Base-by-base conservation (phyloP, 2,113 vertebrate genomes). In the Misgurnus anguillicaudatus region DNA sequence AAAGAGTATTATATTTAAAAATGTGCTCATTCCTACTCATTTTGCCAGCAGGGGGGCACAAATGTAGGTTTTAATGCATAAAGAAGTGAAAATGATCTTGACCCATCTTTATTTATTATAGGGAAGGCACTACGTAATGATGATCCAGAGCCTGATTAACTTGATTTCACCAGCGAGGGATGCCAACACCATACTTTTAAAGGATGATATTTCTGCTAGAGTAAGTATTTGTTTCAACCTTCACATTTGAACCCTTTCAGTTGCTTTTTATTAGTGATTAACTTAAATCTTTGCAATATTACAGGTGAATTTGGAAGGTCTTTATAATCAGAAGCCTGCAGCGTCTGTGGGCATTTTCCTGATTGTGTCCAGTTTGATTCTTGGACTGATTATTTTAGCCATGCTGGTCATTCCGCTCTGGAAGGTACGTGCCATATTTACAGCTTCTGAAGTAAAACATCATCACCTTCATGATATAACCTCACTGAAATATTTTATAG, bases 241-340 rank as follows among this genome's bases (percentile, higher is more conserved):
- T 45, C 6, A 17, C 24, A 66, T 53, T 21, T 24, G 17, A 17
- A 57, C 6, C 4, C 4, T 69, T 41, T 45, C 11, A 55, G 38
- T 2, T 71, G 38, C 70, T 17, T 47, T 53, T 53, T 13, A 3
- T 16, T 51, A 16, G 39, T 24, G 41, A 62, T 53, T 47, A 24
- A 36, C 38, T 75, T 64, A 8, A 53, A 45, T 72, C 36, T 72
- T 36, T 80, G 42, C 17, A 9, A 60, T 45, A 79, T 74, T 82
- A 1, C 76, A 98, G 97, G 93, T 97, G 72, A 74, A 87, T 31
- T 81, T 98, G 21, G 95, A 98, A 89, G 97, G 93, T 70, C 51
- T 94, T 82, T 95, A 95, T 84, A 93, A 92, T 84, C 93, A 93
- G 85, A 95, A 91, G 79, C 94, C 93, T 53, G 94, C 92, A 63